Conservation (phyloP, 2,888 invertebrate species). For the Lordiphosa fenestrarum region DNA sequence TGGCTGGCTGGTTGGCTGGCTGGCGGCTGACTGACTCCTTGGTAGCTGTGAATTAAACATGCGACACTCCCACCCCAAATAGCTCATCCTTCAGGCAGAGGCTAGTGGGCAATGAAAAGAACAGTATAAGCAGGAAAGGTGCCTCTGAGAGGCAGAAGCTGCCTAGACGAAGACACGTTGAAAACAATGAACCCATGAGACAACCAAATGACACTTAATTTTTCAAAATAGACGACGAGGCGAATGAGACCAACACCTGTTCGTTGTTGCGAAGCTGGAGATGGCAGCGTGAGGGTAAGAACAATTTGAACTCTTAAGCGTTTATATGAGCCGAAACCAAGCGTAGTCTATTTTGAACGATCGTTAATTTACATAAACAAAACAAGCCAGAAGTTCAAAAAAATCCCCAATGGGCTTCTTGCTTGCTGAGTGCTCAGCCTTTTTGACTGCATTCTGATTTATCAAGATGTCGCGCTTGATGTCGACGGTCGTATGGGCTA, state of each 20-base stretch:
- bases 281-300: neutral
- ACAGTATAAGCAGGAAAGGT: neutral
- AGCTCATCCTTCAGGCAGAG: constrained; percentile 23
- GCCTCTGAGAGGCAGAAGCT: constrained; percentile 7
- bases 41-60: constrained; percentile 42
- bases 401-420: too few species aligned
- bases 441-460: too few species aligned
- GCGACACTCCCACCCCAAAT: constrained; percentile 21
- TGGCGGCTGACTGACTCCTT: constrained; percentile 5
- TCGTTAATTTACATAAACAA: too few species aligned
- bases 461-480: too few species aligned
- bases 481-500: too few species aligned
- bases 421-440: too few species aligned
- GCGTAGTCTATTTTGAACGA: too few species aligned
- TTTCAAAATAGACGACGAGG: constrained; percentile 58
- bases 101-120: constrained; percentile 10
- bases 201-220: constrained; percentile 68
- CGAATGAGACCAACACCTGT: constrained; percentile 40
- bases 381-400: too few species aligned
- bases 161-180: constrained; percentile 33
- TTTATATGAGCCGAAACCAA: too few species aligned
- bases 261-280: constrained; percentile 17
- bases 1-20: neutral
- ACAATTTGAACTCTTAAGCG: too few species aligned
- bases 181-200: constrained; percentile 57